Conservation (phyloP, 2,797 vertebrate species). For the Leucoraja ocellata region DNA sequence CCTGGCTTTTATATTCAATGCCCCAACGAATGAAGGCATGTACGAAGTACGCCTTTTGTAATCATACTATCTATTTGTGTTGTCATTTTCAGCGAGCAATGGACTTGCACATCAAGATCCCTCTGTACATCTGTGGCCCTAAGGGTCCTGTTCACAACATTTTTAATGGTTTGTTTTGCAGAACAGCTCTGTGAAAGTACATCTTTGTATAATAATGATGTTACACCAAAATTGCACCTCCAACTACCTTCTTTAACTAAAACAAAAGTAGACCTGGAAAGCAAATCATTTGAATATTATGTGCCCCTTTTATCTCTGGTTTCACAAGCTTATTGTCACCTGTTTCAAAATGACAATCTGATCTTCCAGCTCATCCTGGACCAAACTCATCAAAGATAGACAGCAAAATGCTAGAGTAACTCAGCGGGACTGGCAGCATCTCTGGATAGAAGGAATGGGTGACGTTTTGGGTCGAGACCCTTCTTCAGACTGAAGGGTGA, state of each 20-base stretch:
- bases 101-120: no score
- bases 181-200: background rate
- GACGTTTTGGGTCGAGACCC: no score
- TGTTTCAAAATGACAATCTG: background rate
- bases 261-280: background rate
- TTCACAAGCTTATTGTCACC: background rate
- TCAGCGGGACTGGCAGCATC: no score
- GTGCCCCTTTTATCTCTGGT: background rate
- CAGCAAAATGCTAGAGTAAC: no score
- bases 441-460: no score
- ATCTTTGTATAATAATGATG: background rate
- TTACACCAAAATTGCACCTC: background rate
- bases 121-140: no score
- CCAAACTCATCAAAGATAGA: background rate
- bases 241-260: background rate
- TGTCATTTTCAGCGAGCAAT: no score
- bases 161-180: background rate
- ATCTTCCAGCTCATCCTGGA: background rate
- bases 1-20: no score
- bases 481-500: no score
- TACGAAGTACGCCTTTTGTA: no score
- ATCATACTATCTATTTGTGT: no score
- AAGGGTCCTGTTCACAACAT: background rate
- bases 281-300: background rate
- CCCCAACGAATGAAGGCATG: no score